phyloP scores from a whole-genome alignment of 2,888 invertebrate species.

The Lasiommata megera region DNA sequence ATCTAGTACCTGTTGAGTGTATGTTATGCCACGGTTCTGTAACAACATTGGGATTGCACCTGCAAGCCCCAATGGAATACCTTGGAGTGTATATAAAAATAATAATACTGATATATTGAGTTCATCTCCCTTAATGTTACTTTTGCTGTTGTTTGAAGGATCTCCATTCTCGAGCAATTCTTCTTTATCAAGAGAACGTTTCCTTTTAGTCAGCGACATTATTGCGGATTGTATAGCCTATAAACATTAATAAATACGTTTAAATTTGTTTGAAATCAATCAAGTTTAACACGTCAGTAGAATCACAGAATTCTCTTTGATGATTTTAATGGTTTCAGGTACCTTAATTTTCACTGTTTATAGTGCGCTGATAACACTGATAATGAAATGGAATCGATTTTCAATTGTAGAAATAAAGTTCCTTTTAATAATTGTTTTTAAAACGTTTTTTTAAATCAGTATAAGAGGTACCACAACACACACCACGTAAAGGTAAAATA shows the following conservation, averaged over 20 bases:
- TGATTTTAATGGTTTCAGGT: neutral
- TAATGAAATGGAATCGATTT: neutral
- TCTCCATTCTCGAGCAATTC: constrained; percentile 72
- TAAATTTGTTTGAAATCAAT: constrained; percentile 16
- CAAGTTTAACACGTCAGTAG: constrained; percentile 58
- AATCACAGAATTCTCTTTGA: constrained; percentile 17
- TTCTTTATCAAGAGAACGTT: constrained; percentile 60
- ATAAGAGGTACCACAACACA: neutral
- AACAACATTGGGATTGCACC: constrained; percentile 97
- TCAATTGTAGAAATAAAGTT: neutral
- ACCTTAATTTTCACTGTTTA: constrained; percentile 65
- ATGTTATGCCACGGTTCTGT: constrained; percentile 95
- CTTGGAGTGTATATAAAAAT: constrained; percentile 96
- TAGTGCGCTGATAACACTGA: constrained; percentile 2
- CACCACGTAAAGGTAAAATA: too few species aligned
- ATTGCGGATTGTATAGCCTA: constrained; percentile 59
- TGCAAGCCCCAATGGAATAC: constrained; percentile 96
- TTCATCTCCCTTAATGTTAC: constrained; percentile 86
- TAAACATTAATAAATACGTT: constrained; percentile 28
- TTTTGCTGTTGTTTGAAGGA: constrained; percentile 44
- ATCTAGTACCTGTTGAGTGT: constrained; percentile 90
- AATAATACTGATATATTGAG: constrained; percentile 92
- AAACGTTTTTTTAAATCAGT: constrained; percentile 9
- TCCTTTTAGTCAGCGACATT: constrained; percentile 71
- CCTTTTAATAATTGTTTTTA: neutral